Evolutionary conservation across 2,888 invertebrate species (phyloP).

Genomic region (Philaethria dido): DNA sequence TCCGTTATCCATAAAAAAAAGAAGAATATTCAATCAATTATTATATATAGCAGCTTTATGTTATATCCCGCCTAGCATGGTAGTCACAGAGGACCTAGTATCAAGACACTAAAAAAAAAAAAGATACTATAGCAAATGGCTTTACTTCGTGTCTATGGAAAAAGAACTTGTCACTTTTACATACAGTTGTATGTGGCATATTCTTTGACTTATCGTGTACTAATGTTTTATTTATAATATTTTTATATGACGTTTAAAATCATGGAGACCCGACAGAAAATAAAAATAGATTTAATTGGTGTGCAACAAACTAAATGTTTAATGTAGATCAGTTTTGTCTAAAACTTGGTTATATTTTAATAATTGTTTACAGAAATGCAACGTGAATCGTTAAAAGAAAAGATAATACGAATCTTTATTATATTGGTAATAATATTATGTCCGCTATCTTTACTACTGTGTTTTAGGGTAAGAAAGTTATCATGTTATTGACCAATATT

Average conservation of each 20-base stretch:
- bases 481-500: not conserved
- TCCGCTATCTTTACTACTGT: constrained; percentile 54
- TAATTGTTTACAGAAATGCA: constrained; percentile 50
- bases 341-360: constrained; percentile 7
- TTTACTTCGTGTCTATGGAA: not conserved
- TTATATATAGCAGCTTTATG: too few relatives aligned
- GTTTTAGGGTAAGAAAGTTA: constrained; percentile 54
- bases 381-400: constrained; percentile 51
- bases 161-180: not conserved
- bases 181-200: not conserved
- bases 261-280: constrained; percentile 14
- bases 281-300: constrained; percentile 17
- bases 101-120: too few relatives aligned
- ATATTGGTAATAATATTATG: constrained; percentile 53
- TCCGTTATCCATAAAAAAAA: too few relatives aligned
- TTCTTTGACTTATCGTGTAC: not conserved
- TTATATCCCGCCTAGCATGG: too few relatives aligned
- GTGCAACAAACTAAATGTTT: not conserved
- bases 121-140: too few relatives aligned
- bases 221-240: not conserved
- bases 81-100: too few relatives aligned
- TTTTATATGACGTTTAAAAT: constrained; percentile 18
- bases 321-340: not conserved
- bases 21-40: too few relatives aligned
- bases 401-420: constrained; percentile 51